Conservation (phyloP, 2,797 vertebrate genomes). For the Hyperoplus lanceolatus region DNA sequence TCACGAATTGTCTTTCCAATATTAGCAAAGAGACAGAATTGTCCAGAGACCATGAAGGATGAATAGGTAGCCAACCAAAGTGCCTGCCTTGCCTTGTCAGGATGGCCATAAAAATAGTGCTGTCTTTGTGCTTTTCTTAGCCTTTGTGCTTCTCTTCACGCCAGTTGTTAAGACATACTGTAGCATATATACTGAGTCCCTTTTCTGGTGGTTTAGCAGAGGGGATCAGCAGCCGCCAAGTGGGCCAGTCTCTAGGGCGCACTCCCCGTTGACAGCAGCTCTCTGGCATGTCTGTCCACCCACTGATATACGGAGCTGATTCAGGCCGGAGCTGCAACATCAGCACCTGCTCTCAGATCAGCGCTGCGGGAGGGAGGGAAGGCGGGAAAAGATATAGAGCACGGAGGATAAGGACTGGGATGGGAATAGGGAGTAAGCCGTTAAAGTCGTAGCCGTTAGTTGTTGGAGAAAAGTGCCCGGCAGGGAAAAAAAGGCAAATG, state of each 20-base stretch:
- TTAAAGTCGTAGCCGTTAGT: conserved; percentile 66
- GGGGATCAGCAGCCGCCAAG: conserved; percentile 57
- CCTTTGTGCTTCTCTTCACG: conserved; percentile 45
- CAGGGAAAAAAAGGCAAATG: conserved; percentile 7
- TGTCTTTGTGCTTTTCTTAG: conserved; percentile 61
- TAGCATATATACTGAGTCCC: conserved; percentile 23
- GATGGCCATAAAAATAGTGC: conserved; percentile 71
- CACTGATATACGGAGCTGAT: conserved; percentile 68
- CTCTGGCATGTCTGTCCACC: conserved; percentile 71
- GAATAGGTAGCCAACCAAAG: conserved; percentile 39
- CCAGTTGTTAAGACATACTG: conserved; percentile 55
- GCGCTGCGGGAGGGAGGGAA: conserved; percentile 65
- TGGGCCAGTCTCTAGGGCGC: conserved; percentile 69
- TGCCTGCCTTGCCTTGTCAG: conserved; percentile 25
- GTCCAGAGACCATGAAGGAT: conserved; percentile 43
- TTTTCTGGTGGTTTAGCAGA: conserved; percentile 56
- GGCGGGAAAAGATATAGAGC: conserved; percentile 59
- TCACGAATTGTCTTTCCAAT: conserved; percentile 56
- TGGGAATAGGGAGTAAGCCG: conserved; percentile 62
- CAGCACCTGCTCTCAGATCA: conserved; percentile 76
- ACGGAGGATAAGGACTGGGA: conserved; percentile 66
- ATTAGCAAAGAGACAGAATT: conserved; percentile 47
- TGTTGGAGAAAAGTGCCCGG: conserved; percentile 16
- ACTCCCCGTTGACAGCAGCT: conserved; percentile 66
- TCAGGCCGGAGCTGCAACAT: conserved; percentile 73